A percentile compares a stretch with the other conserved stretches of the same genome.
Evolutionary conservation across 35 echinoderm and acorn worm genomes (phyloP).

Genomic region (Acanthaster planci): DNA sequence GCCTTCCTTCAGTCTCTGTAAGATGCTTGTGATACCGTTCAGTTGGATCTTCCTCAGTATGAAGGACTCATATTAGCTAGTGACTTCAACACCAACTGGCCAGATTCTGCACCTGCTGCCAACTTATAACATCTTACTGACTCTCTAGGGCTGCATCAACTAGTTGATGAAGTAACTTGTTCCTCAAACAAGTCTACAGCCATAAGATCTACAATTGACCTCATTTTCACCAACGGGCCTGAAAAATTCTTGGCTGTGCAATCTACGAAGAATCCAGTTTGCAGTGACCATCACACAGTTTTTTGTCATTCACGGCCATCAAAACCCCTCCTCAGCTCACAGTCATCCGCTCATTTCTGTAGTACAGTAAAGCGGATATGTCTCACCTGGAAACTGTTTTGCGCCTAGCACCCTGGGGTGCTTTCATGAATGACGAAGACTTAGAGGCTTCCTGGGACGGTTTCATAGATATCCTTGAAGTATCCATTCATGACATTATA

Average conservation of each 20-base stretch:
- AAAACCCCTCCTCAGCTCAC: neutral
- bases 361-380: neutral
- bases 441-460: neutral
- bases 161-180: neutral
- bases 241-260: neutral
- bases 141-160: neutral
- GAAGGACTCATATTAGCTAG: neutral
- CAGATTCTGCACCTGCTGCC: neutral
- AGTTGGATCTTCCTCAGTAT: constrained; percentile 12
- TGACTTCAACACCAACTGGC: neutral
- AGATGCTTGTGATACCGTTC: constrained; percentile 7
- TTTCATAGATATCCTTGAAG: neutral
- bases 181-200: constrained; percentile 5
- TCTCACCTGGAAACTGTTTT: neutral
- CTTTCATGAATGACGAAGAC: neutral
- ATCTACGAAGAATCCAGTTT: neutral
- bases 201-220: neutral
- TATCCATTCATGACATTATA: constrained; percentile 1
- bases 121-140: neutral
- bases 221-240: neutral
- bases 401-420: neutral
- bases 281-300: neutral
- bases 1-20: neutral
- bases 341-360: neutral
- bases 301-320: neutral